Percentiles rank a stretch among this genome's conserved stretches.
Conservation (phyloP, 2,888 invertebrate species). For the Entomobrya multifasciata region DNA sequence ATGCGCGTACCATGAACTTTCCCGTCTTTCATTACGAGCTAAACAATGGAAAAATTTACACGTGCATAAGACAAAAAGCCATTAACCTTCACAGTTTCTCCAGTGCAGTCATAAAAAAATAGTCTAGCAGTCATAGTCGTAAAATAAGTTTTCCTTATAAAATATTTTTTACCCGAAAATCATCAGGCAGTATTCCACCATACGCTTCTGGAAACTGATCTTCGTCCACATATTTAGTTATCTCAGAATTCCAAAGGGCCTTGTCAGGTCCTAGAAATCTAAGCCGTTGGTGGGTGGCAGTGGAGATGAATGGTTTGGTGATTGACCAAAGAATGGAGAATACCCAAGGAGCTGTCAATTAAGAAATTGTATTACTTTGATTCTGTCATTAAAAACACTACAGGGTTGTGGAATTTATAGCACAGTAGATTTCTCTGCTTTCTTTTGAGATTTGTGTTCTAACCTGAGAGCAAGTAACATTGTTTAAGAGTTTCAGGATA, state of each 20-base stretch:
- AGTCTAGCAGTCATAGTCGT: too few species aligned
- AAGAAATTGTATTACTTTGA: background rate
- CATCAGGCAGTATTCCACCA: conserved; percentile 52
- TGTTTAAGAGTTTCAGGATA: conserved; percentile 60
- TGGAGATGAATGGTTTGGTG: conserved; percentile 59
- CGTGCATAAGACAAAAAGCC: too few species aligned
- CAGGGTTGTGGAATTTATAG: too few species aligned
- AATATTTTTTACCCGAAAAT: conserved; percentile 33
- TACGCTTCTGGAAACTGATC: conserved; percentile 53
- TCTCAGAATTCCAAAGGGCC: conserved; percentile 40
- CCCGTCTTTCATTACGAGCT: conserved; percentile 36
- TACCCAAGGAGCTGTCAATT: conserved; percentile 56
- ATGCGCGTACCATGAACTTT: conserved; percentile 11
- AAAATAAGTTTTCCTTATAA: background rate
- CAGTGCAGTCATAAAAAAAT: too few species aligned
- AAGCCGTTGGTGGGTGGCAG: conserved; percentile 45
- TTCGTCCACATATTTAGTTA: conserved; percentile 43
- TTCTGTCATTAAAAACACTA: too few species aligned
- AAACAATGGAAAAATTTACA: too few species aligned
- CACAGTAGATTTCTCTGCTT: too few species aligned
- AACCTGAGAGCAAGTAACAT: conserved; percentile 53
- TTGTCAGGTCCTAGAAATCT: conserved; percentile 55
- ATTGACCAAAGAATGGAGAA: conserved; percentile 62
- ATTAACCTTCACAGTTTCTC: too few species aligned
- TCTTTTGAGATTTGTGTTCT: too few species aligned